These are phyloP conservation scores for Drosophila seguyi DNA, from an alignment of 1,140 invertebrate genomes.

Conservation along the genomic window DNA sequence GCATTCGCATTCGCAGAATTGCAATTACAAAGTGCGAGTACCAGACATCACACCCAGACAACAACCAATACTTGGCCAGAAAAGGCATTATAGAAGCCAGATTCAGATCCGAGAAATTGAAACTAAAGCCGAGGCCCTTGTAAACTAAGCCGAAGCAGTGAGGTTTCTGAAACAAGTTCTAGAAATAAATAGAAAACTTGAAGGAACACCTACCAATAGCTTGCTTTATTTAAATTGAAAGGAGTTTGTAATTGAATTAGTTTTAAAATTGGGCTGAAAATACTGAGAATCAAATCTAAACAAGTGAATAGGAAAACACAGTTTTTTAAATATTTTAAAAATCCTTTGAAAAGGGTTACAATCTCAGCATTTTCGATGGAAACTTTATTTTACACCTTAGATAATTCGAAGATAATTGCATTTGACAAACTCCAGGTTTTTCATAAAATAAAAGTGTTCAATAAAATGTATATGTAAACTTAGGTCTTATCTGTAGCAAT, in stretches of 20 bases:
- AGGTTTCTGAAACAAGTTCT: slow-evolving; percentile 24
- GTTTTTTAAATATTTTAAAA: not conserved
- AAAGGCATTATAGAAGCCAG: slow-evolving; percentile 13
- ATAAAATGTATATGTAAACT: not conserved
- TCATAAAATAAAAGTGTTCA: not conserved
- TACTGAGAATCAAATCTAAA: too few species aligned
- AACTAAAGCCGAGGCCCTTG: slow-evolving; percentile 1
- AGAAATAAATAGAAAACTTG: not conserved
- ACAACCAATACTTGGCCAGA: not conserved
- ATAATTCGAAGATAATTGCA: not conserved
- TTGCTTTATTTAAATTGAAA: not conserved
- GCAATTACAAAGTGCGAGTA: slow-evolving; percentile 59
- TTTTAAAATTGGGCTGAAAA: not conserved
- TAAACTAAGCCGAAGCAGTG: not conserved
- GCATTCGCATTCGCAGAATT: slow-evolving; percentile 40
- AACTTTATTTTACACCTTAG: too few species aligned
- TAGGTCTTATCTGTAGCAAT: not conserved
- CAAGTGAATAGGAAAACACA: too few species aligned
- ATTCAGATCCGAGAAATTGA: slow-evolving; percentile 13
- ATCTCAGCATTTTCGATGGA: too few species aligned
- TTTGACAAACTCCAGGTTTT: not conserved
- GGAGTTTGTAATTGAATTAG: not conserved
- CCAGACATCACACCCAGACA: slow-evolving; percentile 69
- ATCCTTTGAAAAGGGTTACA: not conserved
- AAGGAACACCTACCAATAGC: not conserved